Evolutionary conservation across 2,888 invertebrate species (phyloP), one percentile per base, ranked within the genome.

Genomic region (Heliconius ethilla): DNA sequence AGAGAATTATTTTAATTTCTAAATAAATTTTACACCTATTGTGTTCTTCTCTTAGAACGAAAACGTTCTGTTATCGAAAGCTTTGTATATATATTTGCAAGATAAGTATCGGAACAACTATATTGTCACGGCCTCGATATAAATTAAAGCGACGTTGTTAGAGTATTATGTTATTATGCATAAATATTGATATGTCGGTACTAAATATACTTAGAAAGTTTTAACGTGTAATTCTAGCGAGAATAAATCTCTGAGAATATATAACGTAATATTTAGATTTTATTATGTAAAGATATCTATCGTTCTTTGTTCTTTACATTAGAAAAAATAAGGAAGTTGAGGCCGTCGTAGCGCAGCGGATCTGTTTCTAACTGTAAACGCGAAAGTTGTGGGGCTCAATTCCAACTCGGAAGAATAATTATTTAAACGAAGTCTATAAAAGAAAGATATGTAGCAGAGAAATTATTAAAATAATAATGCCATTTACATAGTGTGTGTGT

Each of bases 51-150:
- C 65, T 29, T 65, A 40, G 5, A 63, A 18, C 10, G 15, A 13
- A 29, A 40, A 45, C 62, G 27, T 63, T 25, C 45, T 74, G 25
- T 45, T 65, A 65, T 65, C 45, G 63, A 65, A 25, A 45, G 27
- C 27, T 27, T 29, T 45, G 45, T 74, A 22, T 74, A 77, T 67
- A 45, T 70, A 77, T 74, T 59, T 67, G 7, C 22, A 15, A 77
- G 74, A 77, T 77, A 73, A 74, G 59, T 76, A 76, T 76, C 62
- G 55, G 59, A 72, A 45, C 45, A 51, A 76, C 62, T 76, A 33
- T 76, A 51, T 63, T 70, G 72, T 65, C 51, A 55, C 51, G 63
- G 63, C 45, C 45, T 45, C 40, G 74, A 65, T 63, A 74, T 74
- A 74, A 74, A 74, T 74, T 74, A 74, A 74, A 45, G 22, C 74